phyloP scores from a whole-genome alignment of 2,888 invertebrate species.

The Acronicta leporina region DNA sequence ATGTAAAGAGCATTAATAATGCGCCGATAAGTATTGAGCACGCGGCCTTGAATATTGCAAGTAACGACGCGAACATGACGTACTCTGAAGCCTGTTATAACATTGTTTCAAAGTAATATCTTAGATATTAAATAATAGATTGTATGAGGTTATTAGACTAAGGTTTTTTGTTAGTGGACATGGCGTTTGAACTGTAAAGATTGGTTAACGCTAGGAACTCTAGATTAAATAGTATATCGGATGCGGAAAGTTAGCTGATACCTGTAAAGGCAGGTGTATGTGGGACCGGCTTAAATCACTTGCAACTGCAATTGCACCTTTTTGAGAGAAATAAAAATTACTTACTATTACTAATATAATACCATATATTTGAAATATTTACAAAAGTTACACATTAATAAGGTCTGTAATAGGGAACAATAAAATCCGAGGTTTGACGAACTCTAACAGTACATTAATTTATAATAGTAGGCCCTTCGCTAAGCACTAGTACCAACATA shows the following conservation, averaged over 20 bases:
- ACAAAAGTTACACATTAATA: no score
- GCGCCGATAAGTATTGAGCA: constrained; percentile 57
- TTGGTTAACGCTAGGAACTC: background rate
- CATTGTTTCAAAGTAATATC: constrained; percentile 21
- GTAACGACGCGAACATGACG: constrained; percentile 45
- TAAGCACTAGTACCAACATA: constrained; percentile 31
- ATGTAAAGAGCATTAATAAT: constrained; percentile 52
- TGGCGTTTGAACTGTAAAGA: background rate
- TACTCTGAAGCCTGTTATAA: constrained; percentile 46
- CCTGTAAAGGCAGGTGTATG: no score
- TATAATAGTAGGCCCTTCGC: constrained; percentile 36
- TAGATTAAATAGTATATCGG: background rate
- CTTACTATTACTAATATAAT: no score
- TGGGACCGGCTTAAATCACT: no score
- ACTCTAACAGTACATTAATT: constrained; percentile 9
- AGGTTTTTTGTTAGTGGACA: background rate
- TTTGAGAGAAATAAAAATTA: no score
- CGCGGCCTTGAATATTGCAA: constrained; percentile 54
- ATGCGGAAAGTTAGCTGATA: no score
- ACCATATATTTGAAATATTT: no score
- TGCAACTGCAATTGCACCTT: no score
- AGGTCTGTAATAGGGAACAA: background rate
- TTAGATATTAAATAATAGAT: constrained; percentile 34
- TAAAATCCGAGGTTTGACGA: constrained; percentile 16
- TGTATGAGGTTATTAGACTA: background rate